phyloP scores from a whole-genome alignment of 1,140 invertebrate species.

The Diorhabda elongata region DNA sequence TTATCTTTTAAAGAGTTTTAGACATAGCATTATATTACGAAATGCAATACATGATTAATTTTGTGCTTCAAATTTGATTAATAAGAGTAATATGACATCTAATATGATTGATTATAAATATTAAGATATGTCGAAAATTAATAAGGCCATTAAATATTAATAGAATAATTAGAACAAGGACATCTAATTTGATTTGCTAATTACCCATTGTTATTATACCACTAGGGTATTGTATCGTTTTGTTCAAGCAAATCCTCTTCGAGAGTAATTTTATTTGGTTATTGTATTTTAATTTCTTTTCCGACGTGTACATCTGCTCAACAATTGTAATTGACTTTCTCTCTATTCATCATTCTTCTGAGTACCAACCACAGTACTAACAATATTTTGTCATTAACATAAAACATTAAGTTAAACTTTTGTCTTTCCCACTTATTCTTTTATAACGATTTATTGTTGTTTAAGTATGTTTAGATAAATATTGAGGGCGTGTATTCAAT shows the following conservation, averaged over 20 bases:
- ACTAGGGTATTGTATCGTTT: neutral
- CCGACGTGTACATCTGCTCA: neutral
- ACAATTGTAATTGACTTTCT: slow-evolving; percentile 3
- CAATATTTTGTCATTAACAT: neutral
- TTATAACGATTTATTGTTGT: neutral
- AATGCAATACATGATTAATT: no score
- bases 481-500: neutral
- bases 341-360: neutral
- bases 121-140: neutral
- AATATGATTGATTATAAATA: neutral
- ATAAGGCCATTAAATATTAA: neutral
- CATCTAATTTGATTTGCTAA: slow-evolving; percentile 2
- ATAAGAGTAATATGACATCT: neutral
- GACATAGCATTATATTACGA: no score
- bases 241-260: neutral
- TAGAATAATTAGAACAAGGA: neutral
- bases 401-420: neutral
- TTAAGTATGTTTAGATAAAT: neutral
- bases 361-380: neutral
- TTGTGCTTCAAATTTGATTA: no score
- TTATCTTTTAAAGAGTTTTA: no score
- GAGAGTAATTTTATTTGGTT: slow-evolving; percentile 1
- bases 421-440: neutral
- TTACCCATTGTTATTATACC: neutral
- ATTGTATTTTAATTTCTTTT: slow-evolving; percentile 3